A percentile compares a stretch with the other conserved stretches of the same genome.
Evolutionary conservation across 2,113 vertebrate genomes (phyloP).

Genomic region (Theropithecus gelada): DNA sequence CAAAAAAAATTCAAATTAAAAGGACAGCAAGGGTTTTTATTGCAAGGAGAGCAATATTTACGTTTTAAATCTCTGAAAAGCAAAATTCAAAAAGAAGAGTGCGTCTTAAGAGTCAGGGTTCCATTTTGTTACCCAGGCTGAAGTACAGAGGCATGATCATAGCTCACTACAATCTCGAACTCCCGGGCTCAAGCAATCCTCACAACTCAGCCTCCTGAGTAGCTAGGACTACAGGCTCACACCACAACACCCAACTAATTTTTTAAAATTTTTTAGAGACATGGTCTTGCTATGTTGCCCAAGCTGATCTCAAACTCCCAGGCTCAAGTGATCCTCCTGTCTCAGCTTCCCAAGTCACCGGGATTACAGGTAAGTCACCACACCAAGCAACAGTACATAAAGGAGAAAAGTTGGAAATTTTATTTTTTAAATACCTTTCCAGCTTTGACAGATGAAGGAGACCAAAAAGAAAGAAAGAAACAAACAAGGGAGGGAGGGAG

Average conservation of each 20-base stretch:
- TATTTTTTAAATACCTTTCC: neutral
- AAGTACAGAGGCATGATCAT: neutral
- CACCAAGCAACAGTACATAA: neutral
- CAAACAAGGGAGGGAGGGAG: too few species aligned
- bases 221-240: neutral
- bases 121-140: neutral
- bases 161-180: neutral
- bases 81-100: neutral
- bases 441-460: neutral
- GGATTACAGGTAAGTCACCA: neutral
- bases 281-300: neutral
- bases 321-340: neutral
- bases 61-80: neutral
- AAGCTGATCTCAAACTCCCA: too few species aligned
- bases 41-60: neutral
- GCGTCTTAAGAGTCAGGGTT: neutral
- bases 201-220: neutral
- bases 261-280: neutral
- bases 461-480: neutral
- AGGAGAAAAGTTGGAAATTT: neutral
- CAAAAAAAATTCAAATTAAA: constrained; percentile 30
- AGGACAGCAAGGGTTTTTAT: neutral
- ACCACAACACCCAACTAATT: neutral
- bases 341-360: neutral
- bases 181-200: neutral